A percentile compares a stretch with the other conserved stretches of the same genome.
These are phyloP conservation scores for Sigmodon hispidus DNA, from an alignment of 2,113 vertebrate species.

Conservation along the genomic window DNA sequence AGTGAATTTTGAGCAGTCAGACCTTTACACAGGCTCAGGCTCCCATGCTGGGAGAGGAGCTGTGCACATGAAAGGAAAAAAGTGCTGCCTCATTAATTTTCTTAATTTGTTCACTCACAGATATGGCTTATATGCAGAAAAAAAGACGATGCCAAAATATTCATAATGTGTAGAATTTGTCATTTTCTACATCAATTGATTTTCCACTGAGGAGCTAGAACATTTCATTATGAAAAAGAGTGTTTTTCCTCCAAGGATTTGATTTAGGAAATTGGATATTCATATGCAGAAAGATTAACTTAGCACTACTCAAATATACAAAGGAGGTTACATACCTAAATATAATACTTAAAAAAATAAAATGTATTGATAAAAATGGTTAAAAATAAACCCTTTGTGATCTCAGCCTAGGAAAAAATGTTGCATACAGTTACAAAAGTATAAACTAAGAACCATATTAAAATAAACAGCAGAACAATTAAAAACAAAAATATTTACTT, in stretches of 20 bases:
- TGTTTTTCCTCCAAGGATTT: neutral
- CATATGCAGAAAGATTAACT: slow-evolving; percentile 2
- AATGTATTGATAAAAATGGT: neutral
- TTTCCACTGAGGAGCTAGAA: neutral
- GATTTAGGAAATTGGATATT: neutral
- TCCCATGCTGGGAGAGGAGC: neutral
- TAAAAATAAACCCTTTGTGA: neutral
- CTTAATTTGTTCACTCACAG: neutral
- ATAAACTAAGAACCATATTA: neutral
- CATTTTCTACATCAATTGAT: slow-evolving; percentile 27
- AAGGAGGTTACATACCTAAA: neutral
- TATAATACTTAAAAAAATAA: neutral
- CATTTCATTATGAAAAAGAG: neutral
- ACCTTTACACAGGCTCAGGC: neutral
- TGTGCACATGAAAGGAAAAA: neutral
- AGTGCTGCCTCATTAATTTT: slow-evolving; percentile 50
- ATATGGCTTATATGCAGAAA: neutral
- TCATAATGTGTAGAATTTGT: slow-evolving; percentile 1
- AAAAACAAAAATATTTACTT: accelerated
- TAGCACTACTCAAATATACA: neutral
- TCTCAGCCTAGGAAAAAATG: neutral
- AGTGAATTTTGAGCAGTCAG: neutral
- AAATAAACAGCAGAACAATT: neutral
- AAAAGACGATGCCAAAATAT: neutral
- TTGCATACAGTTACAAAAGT: neutral